Percentiles rank a stretch among this genome's conserved stretches.
Conservation (phyloP, 2,797 vertebrate species). For the Benthosema pterotum region DNA sequence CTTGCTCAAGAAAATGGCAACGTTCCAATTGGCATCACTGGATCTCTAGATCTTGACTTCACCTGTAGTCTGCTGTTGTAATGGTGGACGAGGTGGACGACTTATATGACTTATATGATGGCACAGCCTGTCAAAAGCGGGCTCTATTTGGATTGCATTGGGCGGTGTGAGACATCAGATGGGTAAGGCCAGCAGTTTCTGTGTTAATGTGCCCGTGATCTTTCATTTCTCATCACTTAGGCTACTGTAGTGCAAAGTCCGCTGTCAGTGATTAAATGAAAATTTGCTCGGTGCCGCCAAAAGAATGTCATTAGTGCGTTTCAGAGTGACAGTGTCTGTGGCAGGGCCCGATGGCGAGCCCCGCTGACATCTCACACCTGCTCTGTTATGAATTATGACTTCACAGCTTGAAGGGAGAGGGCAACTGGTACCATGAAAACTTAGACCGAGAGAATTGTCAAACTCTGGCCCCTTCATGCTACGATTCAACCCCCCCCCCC, state of each 20-base stretch:
- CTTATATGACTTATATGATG: too few relatives aligned
- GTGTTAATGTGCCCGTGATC: too few relatives aligned
- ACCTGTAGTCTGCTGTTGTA: too few relatives aligned
- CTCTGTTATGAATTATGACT: slow-evolving; percentile 48
- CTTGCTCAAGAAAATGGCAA: too few relatives aligned
- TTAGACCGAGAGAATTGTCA: slow-evolving; percentile 17
- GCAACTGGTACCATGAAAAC: slow-evolving; percentile 37
- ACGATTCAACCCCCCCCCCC: slow-evolving; percentile 9
- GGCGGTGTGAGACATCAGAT: too few relatives aligned
- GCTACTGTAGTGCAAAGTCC: not conserved
- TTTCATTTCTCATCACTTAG: too few relatives aligned
- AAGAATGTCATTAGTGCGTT: slow-evolving; percentile 21
- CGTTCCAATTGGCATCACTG: too few relatives aligned
- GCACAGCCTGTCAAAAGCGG: too few relatives aligned
- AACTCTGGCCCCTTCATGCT: slow-evolving; percentile 15
- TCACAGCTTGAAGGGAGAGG: slow-evolving; percentile 21
- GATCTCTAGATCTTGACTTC: too few relatives aligned
- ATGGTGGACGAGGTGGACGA: too few relatives aligned
- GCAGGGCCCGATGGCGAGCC: slow-evolving; percentile 27
- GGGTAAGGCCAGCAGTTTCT: too few relatives aligned
- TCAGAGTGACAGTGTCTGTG: slow-evolving; percentile 30
- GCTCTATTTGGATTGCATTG: too few relatives aligned
- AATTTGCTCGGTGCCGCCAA: slow-evolving; percentile 17
- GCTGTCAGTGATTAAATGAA: slow-evolving; percentile 19
- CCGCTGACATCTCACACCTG: slow-evolving; percentile 37